Conservation (phyloP, 2,888 invertebrate genomes). For the Epinotia bilunana region DNA sequence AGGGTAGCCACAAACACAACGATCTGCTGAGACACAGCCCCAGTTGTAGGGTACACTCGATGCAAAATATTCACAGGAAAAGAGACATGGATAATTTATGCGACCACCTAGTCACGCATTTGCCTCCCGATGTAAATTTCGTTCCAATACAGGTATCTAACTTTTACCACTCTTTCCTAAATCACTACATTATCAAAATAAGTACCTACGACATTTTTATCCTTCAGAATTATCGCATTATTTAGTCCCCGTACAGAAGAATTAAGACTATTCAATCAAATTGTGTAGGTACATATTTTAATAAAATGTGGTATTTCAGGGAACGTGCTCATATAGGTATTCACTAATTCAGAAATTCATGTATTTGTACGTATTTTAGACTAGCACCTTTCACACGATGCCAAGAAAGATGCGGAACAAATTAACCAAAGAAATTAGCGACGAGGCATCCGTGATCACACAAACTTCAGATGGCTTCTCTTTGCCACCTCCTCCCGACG, state of each 20-base stretch:
- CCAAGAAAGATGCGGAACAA: constrained; percentile 76
- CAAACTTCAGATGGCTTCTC: constrained; percentile 79
- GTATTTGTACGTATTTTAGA: constrained; percentile 58
- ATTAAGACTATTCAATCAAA: no score
- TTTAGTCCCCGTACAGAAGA: no score
- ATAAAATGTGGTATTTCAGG: no score
- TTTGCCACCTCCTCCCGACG: constrained; percentile 78
- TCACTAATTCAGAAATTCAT: not conserved
- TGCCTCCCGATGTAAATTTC: constrained; percentile 74
- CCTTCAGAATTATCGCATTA: no score
- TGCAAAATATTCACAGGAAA: constrained; percentile 75
- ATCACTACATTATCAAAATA: no score
- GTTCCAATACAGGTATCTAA: constrained; percentile 52
- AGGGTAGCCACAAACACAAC: constrained; percentile 55
- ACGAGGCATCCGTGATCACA: constrained; percentile 75
- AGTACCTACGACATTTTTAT: no score
- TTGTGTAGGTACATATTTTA: no score
- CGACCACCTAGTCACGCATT: constrained; percentile 74
- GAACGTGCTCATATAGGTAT: not conserved
- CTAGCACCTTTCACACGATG: constrained; percentile 81
- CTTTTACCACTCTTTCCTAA: no score
- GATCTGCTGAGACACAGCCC: constrained; percentile 62
- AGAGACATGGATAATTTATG: constrained; percentile 73
- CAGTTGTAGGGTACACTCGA: constrained; percentile 73
- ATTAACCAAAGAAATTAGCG: constrained; percentile 70